Conservation (phyloP, 2,888 invertebrate species). For the Notodonta dromedarius region DNA sequence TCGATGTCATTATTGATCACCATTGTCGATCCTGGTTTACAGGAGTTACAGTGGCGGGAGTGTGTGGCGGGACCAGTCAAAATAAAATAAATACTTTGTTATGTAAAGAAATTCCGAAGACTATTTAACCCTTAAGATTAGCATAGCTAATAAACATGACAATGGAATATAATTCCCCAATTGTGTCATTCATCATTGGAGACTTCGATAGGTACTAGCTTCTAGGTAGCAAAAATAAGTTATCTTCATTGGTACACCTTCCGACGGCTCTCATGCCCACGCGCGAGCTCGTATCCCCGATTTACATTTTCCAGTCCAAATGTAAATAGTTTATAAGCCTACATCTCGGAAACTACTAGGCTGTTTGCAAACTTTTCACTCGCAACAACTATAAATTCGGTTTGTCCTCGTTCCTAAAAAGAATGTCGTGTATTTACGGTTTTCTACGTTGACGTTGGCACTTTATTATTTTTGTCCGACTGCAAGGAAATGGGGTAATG, state of each 20-base stretch:
- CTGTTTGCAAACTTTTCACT: constrained; percentile 16
- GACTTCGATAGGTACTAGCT: too few relatives aligned
- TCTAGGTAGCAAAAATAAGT: too few relatives aligned
- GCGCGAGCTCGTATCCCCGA: neutral
- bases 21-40: too few relatives aligned
- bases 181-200: too few relatives aligned
- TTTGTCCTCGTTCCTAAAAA: constrained; percentile 17
- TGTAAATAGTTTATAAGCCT: constrained; percentile 15
- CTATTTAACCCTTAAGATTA: too few relatives aligned
- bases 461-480: constrained; percentile 30
- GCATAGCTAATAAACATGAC: too few relatives aligned
- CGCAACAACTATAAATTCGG: constrained; percentile 17
- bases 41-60: too few relatives aligned
- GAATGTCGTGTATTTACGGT: constrained; percentile 12
- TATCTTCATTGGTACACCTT: neutral
- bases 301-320: constrained; percentile 13
- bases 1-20: too few relatives aligned
- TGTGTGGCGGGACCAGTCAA: too few relatives aligned
- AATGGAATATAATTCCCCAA: too few relatives aligned
- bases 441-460: constrained; percentile 12
- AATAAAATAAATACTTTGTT: too few relatives aligned
- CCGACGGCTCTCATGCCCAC: neutral
- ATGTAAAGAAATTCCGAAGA: too few relatives aligned
- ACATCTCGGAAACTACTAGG: constrained; percentile 25
- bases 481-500: constrained; percentile 30